Base-by-base conservation (phyloP, 2,113 vertebrate species). In the Panurus biarmicus region DNA sequence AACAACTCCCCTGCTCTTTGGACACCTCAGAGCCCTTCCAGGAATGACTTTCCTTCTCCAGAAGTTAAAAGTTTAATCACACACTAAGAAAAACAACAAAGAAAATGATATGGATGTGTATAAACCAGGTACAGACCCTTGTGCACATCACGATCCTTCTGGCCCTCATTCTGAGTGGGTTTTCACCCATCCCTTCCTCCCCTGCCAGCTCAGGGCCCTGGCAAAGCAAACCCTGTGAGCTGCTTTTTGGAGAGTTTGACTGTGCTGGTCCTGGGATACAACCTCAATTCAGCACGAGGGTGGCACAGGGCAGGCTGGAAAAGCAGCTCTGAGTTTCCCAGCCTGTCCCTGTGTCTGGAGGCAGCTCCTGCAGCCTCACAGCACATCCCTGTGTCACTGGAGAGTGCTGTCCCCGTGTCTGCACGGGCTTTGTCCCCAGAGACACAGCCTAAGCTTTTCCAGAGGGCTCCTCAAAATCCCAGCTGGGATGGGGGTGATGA, bases 61-160 rank as follows among this genome's bases (percentile, higher is more conserved):
- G 18, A 72, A 89, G 50, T 31, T 26, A 31, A 29, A 89, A 61
- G 42, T 19, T 17, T 24, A 35, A 38, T 28, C 44, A 20, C 10
- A 51, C 7, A 1, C 22, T 28, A 23, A 28, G 5, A 4, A 71
- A 87, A 81, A 31, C 26, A 66, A 17, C 29, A 11, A 1, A 31
- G 9, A 50, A 48, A 82, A 50, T 0, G 0, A 42, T 4, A 25
- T 0, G 5, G 44, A 11, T 4, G 0, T 1, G 18, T 7, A 24
- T 13, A 45, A 85, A 74, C 7, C 75, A 6, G 0, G 0, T 6
- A 28, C 17, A 48, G 48, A 48, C 14, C 42, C 48, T 15, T 0
- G 2, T 10, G 20, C 15, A 9, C 62, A 9, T 12, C 71, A 28
- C 0, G 0, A 25, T 26, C 35, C 25, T 61, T 28, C 28, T 6